These are phyloP conservation scores for Meleagris gallopavo DNA, from an alignment of 2,113 vertebrate species.

Conservation along the genomic window DNA sequence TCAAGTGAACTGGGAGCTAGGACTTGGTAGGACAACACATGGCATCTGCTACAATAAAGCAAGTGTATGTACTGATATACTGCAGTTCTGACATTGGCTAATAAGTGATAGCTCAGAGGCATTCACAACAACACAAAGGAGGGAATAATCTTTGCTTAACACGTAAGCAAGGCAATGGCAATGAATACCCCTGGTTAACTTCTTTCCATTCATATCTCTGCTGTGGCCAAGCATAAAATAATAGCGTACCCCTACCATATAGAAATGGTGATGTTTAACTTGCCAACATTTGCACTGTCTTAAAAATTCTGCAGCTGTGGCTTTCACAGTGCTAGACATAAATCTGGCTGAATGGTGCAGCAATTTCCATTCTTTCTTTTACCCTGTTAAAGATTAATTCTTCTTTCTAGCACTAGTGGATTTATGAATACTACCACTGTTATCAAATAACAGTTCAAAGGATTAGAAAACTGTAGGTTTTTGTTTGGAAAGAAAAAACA, in stretches of 20 bases:
- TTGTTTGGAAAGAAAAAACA: not conserved
- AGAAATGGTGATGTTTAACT: not conserved
- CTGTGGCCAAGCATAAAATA: not conserved
- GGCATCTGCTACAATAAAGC: not conserved
- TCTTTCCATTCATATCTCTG: not conserved
- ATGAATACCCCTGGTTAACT: not conserved
- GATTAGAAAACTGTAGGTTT: not conserved
- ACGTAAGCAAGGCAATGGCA: not conserved
- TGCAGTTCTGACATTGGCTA: not conserved
- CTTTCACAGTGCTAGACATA: not conserved
- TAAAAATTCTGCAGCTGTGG: not conserved
- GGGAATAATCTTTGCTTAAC: not conserved
- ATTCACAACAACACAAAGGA: not conserved
- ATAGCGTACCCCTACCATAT: not conserved
- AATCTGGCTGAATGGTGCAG: not conserved
- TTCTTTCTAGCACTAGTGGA: not conserved
- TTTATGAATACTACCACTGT: not conserved
- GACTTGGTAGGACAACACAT: accelerated
- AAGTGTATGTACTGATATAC: not conserved
- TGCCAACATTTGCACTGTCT: not conserved
- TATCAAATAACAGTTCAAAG: not conserved
- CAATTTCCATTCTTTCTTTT: not conserved
- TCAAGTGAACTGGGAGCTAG: not conserved
- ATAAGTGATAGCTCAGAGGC: not conserved
- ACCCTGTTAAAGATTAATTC: not conserved